Evolutionary conservation across 92 coral and sea anemone genomes (phyloP), one percentile per base, ranked within the genome.

Genomic region (Parazoanthus atlanticus): DNA sequence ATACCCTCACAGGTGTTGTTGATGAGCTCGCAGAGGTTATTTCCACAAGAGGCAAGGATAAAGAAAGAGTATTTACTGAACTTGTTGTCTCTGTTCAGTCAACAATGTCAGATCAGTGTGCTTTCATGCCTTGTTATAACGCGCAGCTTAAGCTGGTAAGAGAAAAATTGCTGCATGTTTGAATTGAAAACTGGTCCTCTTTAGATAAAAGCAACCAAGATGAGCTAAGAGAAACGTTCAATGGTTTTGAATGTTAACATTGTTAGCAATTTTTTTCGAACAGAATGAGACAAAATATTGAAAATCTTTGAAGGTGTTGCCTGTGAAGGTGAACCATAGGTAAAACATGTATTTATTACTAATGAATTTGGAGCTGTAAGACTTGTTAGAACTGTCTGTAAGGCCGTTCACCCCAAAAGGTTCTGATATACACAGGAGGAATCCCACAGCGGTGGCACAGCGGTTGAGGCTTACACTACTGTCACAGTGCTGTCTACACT

Each of bases 261-360:
- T 86, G 40, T 81, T 86, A 43, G 89, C 79, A 11, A 86, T 73
- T 86, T 81, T 86, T 54, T 82, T 56, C n/a, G n/a, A 21, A 34
- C 77, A 31, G 83, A 86, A 52, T 71, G 73, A 72, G 79, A 86
- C 83, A 86, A 86, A 74, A 77, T 77, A 81, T 86, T 86, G 79
- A 86, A 86, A 76, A 65, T 86, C 82, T 86, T 86, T 86, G 89
- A 86, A 56, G 71, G 49, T 76, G 80, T 81, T 86, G 89, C 89
- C 73, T 54, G 72, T 74, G 83, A 86, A 72, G 89, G 71, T 74
- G 31, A 29, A 69, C 77, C 82, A 71, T 40, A 86, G 36, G 73
- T 81, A 86, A 31, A 64, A 7, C 82, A 80, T 52, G 78, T 86
- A 33, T 72, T 86, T 86, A 64, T 82, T 75, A 74, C 84, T 33